Evolutionary conservation across 2,888 invertebrate species (phyloP).

Genomic region (Tetropium fuscum): DNA sequence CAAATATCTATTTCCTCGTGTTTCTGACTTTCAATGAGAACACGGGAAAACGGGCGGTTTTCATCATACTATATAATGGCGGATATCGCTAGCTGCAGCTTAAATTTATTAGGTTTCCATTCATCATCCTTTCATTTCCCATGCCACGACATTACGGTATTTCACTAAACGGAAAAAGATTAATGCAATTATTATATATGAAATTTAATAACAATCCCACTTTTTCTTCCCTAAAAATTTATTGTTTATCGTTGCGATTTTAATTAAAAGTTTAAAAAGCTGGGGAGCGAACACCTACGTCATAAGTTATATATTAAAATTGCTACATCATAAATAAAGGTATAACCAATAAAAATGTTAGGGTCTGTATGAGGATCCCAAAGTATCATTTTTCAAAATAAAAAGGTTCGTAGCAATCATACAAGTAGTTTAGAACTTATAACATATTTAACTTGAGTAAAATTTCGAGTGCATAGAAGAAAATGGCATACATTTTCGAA

Average conservation of each 20-base stretch:
- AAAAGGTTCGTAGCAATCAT: too few relatives aligned
- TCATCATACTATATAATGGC: slow-evolving; percentile 22
- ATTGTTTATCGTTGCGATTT: slow-evolving; percentile 19
- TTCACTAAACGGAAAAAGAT: slow-evolving; percentile 27
- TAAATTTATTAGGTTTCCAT: slow-evolving; percentile 29
- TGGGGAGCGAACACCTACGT: too few relatives aligned
- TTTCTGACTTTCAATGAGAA: slow-evolving; percentile 17
- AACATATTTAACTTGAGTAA: too few relatives aligned
- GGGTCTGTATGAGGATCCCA: too few relatives aligned
- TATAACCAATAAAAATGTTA: too few relatives aligned
- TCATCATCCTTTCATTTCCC: slow-evolving; percentile 24
- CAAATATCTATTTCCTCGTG: slow-evolving; percentile 19
- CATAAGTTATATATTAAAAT: too few relatives aligned
- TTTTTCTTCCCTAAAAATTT: slow-evolving; percentile 4
- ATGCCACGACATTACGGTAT: slow-evolving; percentile 22
- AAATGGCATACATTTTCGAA: too few relatives aligned
- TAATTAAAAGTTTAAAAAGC: too few relatives aligned
- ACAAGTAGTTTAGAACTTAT: too few relatives aligned
- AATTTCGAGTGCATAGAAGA: too few relatives aligned
- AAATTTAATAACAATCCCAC: slow-evolving; percentile 21
- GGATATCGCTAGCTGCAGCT: slow-evolving; percentile 20
- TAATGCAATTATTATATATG: slow-evolving; percentile 24
- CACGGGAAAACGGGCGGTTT: slow-evolving; percentile 1
- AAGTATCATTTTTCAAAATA: too few relatives aligned
- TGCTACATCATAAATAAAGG: too few relatives aligned